phyloP scores from a whole-genome alignment of 2,888 invertebrate genomes.

The Drosophila kanekoi region DNA sequence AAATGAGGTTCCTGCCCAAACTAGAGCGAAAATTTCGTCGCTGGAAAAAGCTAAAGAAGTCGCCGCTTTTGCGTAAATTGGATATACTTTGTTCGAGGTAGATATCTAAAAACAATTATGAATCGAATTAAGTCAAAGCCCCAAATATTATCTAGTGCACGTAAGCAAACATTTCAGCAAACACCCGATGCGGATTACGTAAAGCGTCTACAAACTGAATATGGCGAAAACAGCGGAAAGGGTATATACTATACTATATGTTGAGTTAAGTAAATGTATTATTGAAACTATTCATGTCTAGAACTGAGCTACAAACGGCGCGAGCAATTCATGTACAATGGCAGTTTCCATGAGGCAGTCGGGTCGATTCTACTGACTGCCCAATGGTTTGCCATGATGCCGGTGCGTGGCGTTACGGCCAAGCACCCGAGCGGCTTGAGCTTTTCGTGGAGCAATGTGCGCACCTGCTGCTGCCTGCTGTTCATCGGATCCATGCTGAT shows the following conservation, averaged over 20 bases:
- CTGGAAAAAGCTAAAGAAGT: slow-evolving; percentile 46
- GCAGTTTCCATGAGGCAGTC: slow-evolving; percentile 83
- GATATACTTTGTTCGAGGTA: slow-evolving; percentile 56
- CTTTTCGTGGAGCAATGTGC: slow-evolving; percentile 82
- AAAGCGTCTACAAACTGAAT: slow-evolving; percentile 33
- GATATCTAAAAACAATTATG: not conserved
- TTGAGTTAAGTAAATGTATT: not conserved
- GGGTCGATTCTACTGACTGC: slow-evolving; percentile 84
- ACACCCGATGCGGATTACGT: slow-evolving; percentile 45
- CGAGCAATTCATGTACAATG: slow-evolving; percentile 78
- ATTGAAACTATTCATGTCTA: not conserved
- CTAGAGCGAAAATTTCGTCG: slow-evolving; percentile 47
- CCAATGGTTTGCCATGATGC: slow-evolving; percentile 86
- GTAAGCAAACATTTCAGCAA: slow-evolving; percentile 41
- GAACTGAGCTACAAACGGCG: slow-evolving; percentile 16
- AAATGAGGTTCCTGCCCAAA: slow-evolving; percentile 68
- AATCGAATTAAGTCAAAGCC: not conserved
- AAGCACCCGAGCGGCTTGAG: slow-evolving; percentile 84
- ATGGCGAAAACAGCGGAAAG: slow-evolving; percentile 1
- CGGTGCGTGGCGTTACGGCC: slow-evolving; percentile 86
- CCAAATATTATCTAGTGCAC: slow-evolving; percentile 34
- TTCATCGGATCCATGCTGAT: slow-evolving; percentile 60
- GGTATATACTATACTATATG: slow-evolving; percentile 3
- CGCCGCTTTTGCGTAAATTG: slow-evolving; percentile 56
- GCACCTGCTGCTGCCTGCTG: slow-evolving; percentile 75